Conservation (phyloP, 2,797 vertebrate genomes). For the Synanceia verrucosa region DNA sequence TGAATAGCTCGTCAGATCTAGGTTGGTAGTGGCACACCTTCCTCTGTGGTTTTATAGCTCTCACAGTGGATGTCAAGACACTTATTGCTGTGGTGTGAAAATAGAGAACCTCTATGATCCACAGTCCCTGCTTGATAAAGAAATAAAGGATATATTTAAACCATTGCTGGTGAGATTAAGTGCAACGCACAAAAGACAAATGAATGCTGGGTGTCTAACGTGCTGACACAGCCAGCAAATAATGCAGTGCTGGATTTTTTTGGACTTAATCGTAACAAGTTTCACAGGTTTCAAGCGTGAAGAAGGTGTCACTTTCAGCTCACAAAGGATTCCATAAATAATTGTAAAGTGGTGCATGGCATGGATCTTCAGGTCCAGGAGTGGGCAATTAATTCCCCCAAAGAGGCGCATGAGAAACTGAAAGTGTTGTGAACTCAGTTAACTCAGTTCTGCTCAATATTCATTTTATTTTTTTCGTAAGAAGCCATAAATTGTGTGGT, state of each 20-base stretch:
- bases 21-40: neutral
- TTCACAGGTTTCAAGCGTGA: neutral
- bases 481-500: too few relatives aligned
- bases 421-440: too few relatives aligned
- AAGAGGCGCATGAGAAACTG: too few relatives aligned
- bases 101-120: slow-evolving; percentile 6
- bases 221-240: neutral
- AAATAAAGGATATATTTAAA: slow-evolving; percentile 12
- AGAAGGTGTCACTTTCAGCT: neutral
- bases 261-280: neutral
- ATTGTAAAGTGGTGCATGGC: neutral
- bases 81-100: slow-evolving; percentile 5
- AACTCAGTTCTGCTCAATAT: too few relatives aligned
- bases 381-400: too few relatives aligned
- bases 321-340: neutral
- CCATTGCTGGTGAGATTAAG: neutral
- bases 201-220: neutral
- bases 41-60: slow-evolving; percentile 13
- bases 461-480: too few relatives aligned
- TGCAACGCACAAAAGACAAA: slow-evolving; percentile 3
- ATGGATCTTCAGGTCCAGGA: neutral
- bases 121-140: neutral
- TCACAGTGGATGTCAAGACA: neutral
- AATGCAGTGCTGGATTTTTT: neutral
- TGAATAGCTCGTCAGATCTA: neutral